Evolutionary conservation across 2,888 invertebrate genomes (phyloP).

Genomic region (Tenodera sinensis): DNA sequence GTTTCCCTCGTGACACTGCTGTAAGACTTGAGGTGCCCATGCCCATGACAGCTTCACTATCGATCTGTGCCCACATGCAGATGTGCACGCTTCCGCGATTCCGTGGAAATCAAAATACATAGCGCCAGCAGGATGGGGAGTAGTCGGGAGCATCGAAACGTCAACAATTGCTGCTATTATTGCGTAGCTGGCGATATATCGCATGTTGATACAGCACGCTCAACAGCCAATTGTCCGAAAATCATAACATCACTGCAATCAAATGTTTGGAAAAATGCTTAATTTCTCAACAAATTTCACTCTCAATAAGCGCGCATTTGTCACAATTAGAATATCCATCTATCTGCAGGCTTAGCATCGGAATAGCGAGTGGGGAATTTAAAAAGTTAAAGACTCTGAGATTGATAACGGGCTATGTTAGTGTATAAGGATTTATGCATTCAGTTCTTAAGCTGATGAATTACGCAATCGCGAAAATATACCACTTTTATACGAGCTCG

Average conservation of each 20-base stretch:
- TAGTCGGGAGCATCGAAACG: not conserved
- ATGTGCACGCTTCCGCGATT: not conserved
- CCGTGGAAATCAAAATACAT: not conserved
- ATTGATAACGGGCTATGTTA: not conserved
- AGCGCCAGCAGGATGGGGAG: not conserved
- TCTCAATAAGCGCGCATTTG: not conserved
- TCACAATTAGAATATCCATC: not conserved
- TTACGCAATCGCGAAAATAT: too few species aligned
- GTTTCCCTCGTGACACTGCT: too few species aligned
- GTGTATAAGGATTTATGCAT: too few species aligned
- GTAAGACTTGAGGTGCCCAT: not conserved
- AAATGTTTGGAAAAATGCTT: not conserved
- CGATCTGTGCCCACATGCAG: not conserved
- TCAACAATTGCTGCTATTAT: not conserved
- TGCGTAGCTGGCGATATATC: not conserved
- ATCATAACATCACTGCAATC: not conserved
- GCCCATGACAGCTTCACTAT: not conserved
- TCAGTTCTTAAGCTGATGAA: too few species aligned
- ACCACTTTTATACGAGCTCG: too few species aligned
- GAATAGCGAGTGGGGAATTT: not conserved
- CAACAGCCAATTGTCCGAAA: not conserved
- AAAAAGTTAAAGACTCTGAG: not conserved
- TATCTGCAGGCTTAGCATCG: not conserved
- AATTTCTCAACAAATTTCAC: not conserved
- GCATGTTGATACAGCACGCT: not conserved